Evolutionary conservation across 2,888 invertebrate species (phyloP).

Genomic region (Margaritifera margaritifera): DNA sequence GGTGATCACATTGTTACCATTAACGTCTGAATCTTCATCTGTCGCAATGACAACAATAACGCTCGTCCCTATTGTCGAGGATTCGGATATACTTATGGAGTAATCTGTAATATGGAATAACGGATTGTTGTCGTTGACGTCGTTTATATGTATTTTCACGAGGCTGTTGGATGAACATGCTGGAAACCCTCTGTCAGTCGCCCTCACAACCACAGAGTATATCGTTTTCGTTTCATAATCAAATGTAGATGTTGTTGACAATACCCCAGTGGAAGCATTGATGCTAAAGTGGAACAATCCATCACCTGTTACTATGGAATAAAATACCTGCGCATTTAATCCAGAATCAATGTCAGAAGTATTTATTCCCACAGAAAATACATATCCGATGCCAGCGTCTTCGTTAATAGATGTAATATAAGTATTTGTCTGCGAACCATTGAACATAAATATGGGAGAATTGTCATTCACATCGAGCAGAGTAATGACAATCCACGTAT

Average conservation of each 20-base stretch:
- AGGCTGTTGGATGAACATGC: slow-evolving; percentile 17
- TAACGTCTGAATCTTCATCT: slow-evolving; percentile 5
- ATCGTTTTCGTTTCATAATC: slow-evolving; percentile 52
- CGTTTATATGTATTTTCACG: slow-evolving; percentile 31
- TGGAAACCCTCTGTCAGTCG: slow-evolving; percentile 44
- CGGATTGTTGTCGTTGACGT: slow-evolving; percentile 51
- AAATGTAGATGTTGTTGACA: slow-evolving; percentile 31
- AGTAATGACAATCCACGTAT: slow-evolving; percentile 43
- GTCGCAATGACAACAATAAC: slow-evolving; percentile 1
- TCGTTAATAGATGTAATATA: slow-evolving; percentile 29
- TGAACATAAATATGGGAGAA: slow-evolving; percentile 20
- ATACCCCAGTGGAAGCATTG: slow-evolving; percentile 33
- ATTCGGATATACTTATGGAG: slow-evolving; percentile 3
- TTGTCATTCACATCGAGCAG: slow-evolving; percentile 56
- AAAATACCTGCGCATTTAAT: slow-evolving; percentile 5
- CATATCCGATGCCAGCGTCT: slow-evolving; percentile 23
- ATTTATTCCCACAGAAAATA: slow-evolving; percentile 21
- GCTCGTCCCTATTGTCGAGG: slow-evolving; percentile 1
- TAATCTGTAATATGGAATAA: slow-evolving; percentile 8
- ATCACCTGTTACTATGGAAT: slow-evolving; percentile 32
- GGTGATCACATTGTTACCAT: not conserved
- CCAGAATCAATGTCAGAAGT: too few relatives aligned
- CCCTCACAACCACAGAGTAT: slow-evolving; percentile 39
- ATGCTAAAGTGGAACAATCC: slow-evolving; percentile 32
- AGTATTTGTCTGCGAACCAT: slow-evolving; percentile 33